phyloP scores from a whole-genome alignment of 64 coral and sea anemone species.

The Montipora foliosa region DNA sequence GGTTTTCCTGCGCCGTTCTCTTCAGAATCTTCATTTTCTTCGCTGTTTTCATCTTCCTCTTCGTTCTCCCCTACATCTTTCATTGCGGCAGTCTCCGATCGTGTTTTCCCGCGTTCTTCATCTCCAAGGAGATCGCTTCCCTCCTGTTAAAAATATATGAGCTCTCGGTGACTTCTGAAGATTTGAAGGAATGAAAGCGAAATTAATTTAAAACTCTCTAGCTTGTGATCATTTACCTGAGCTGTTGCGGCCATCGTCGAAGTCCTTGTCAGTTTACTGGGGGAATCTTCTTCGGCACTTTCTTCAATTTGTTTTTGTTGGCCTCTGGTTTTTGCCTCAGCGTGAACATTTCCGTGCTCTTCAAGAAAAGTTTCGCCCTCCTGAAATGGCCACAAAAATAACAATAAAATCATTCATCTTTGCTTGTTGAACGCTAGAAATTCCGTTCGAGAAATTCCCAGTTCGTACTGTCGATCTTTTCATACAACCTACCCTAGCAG shows the following conservation, averaged over 20 bases:
- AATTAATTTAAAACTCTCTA: not conserved
- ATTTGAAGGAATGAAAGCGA: constrained; percentile 39
- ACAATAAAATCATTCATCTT: constrained; percentile 9
- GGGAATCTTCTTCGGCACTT: constrained; percentile 21
- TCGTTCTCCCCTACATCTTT: constrained; percentile 59
- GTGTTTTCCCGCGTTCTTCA: constrained; percentile 79
- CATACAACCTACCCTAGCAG: constrained; percentile 76
- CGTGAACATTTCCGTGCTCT: constrained; percentile 57
- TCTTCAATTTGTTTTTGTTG: constrained; percentile 73
- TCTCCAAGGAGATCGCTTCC: constrained; percentile 72
- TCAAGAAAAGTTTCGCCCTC: constrained; percentile 76
- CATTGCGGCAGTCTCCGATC: constrained; percentile 66
- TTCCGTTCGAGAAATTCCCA: not conserved
- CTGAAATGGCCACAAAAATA: constrained; percentile 35
- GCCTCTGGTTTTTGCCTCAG: constrained; percentile 64
- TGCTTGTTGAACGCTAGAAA: not conserved
- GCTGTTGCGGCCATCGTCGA: constrained; percentile 74
- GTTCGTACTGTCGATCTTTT: constrained; percentile 16
- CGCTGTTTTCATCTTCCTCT: not conserved
- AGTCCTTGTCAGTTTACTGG: constrained; percentile 64
- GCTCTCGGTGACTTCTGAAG: not conserved
- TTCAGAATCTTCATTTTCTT: constrained; percentile 36
- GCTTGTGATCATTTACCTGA: constrained; percentile 37
- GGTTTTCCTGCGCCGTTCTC: constrained; percentile 77
- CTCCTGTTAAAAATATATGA: constrained; percentile 42